Percentiles rank a stretch among this genome's conserved stretches.
phyloP scores from a whole-genome alignment of 92 coral and sea anemone species.

The Palythoa grandiflora region DNA sequence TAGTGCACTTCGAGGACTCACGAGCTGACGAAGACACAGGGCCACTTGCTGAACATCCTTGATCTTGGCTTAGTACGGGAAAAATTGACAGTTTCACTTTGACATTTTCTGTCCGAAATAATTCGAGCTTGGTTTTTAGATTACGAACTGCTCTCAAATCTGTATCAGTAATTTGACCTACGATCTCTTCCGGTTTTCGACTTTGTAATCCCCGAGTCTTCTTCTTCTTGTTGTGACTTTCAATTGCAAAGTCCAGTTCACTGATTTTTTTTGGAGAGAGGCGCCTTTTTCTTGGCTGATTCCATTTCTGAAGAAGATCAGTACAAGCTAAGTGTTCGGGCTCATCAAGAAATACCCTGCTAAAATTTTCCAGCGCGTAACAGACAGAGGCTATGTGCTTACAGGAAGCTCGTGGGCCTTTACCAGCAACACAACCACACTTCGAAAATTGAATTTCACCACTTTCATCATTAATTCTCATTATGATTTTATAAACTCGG shows the following conservation, averaged over 20 bases:
- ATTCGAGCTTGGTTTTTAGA: conserved; percentile 14
- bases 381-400: conserved; percentile 68
- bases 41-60: conserved; percentile 2
- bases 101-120: conserved; percentile 11
- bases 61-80: background rate
- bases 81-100: conserved; percentile 9
- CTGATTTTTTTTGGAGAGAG: conserved; percentile 55
- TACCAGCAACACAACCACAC: conserved; percentile 65
- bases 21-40: conserved; percentile 13
- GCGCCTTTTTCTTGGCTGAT: conserved; percentile 62
- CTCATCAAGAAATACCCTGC: conserved; percentile 39
- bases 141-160: conserved; percentile 13
- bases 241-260: conserved; percentile 53
- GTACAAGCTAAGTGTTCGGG: conserved; percentile 47
- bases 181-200: conserved; percentile 26
- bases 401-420: conserved; percentile 52
- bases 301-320: conserved; percentile 61
- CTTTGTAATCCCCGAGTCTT: background rate
- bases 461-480: conserved; percentile 38
- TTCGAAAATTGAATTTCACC: conserved; percentile 20
- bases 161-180: background rate
- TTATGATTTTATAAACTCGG: conserved; percentile 59
- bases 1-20: conserved; percentile 22
- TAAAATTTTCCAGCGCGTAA: conserved; percentile 65
- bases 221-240: conserved; percentile 50